Base-by-base conservation (phyloP, 2,797 vertebrate species). In the Pristis pectinata region DNA sequence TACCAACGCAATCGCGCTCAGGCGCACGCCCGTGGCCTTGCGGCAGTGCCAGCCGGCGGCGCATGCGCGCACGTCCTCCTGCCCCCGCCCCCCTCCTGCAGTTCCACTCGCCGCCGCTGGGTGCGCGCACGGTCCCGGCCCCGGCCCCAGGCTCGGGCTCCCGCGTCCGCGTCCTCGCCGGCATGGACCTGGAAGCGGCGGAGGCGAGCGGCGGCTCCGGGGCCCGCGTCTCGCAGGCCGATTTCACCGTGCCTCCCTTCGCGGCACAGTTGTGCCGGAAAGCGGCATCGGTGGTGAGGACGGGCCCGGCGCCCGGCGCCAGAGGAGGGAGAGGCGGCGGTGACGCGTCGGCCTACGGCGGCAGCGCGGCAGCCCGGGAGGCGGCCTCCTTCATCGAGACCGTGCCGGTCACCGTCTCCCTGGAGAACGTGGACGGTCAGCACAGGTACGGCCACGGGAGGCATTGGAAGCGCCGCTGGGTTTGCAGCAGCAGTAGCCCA, bases 291-390 rank as follows among this genome's bases (percentile, higher is more conserved):
- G 27, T 5, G 7, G 87, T 9, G 1, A 91, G 87, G 87, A 10
- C 87, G 61, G 61, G 61, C 30, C 30, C 56, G 34, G 6, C 96
- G 95, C 24, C 27, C 27, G 22, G 95, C 94, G 93, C 96, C 96
- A 94, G 96, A 95, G 95, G 95, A 94, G 95, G 82, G 95, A 94
- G 44, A 95, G 93, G 67, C 8, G 83, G 92, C n/a, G 95, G 95
- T 37, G 95, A 94, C 44, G 95, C 77, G 93, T 15, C 64, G 92
- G 67, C 92, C 67, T 93, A 1, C 41, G 17, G 67, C 92, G 34
- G 61, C 61, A 80, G 93, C 61, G 89, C 82, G 15, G 93, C 67
- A 64, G 70, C 94, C n/a, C 49, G 95, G 22, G 94, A 87, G 41
- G 59, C 94, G 94, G 87, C 82, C 41, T 77, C 95, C 49, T 95